Evolutionary conservation across 2,113 vertebrate genomes (phyloP), one percentile per base, ranked within the genome.

Genomic region (Anhinga rufa): DNA sequence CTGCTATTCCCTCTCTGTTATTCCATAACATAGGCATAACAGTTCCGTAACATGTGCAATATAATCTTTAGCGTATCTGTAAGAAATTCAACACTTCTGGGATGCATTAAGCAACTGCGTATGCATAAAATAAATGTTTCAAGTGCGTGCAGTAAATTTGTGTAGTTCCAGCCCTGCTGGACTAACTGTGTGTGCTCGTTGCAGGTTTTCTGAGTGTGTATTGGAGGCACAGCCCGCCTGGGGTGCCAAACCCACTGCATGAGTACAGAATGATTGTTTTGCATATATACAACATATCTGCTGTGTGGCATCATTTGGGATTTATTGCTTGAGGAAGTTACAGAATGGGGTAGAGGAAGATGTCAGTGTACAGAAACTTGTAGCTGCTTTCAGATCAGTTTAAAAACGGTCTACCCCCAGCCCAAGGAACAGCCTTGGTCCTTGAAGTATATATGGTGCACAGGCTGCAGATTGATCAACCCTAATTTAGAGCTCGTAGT

Each of bases 1-100:
- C 24, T 77, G 6, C 54, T 49, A 9, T 32, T 77, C 17, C 32
- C 14, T 22, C 8, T 61, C 28, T 14, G 2, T 80, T 74, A 34
- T 65, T 91, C 54, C 11, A 0, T 69, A 80, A 61, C 21, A 17
- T 24, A 87, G 66, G 11, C 18, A 19, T 80, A 77, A 40, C 36
- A 26, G 4, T 58, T 91, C 60, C 0, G 0, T 88, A 70, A 57
- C 1, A 18, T 5, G 4, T 55, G 24, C 55, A 48, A 4, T 82
- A 16, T 21, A 55, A 38, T 84, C 70, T 88, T 85, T 19, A 76
- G 66, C 34, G 12, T 64, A 32, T 68, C 52, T 76, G 38, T 40
- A 88, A 82, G 31, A 82, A 69, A 86, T 69, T 36, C 24, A 72
- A 0, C 15, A 12, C 54, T 90, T 92, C 16, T 40, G 71, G 40